Conservation (phyloP, 2,113 vertebrate genomes). For the Hyaena hyaena region DNA sequence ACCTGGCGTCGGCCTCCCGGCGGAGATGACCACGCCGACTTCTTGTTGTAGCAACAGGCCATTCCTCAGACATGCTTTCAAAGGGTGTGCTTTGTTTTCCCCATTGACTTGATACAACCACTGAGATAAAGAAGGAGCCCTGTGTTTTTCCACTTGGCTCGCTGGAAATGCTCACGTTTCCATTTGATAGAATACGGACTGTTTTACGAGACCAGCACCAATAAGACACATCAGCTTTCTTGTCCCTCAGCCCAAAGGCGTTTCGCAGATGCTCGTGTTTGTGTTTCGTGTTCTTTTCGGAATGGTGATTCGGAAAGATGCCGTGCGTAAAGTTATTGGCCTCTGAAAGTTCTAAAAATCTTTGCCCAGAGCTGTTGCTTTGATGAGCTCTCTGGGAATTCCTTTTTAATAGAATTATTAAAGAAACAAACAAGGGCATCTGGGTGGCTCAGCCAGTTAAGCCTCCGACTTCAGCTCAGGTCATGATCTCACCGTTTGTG, state of each 20-base stretch:
- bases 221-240: accelerated
- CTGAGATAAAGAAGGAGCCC: background rate
- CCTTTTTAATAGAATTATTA: background rate
- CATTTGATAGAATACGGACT: accelerated
- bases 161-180: background rate
- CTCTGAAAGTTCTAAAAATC: background rate
- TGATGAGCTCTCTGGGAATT: background rate
- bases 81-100: slow-evolving; percentile 65
- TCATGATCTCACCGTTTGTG: too few relatives aligned
- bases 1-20: background rate
- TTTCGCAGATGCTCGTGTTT: accelerated
- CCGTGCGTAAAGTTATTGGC: accelerated
- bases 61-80: background rate
- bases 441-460: too few relatives aligned
- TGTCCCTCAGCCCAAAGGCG: accelerated
- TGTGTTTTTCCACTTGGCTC: background rate
- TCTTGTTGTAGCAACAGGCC: slow-evolving; percentile 71
- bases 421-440: background rate
- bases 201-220: background rate
- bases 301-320: accelerated
- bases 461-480: too few relatives aligned
- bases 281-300: too few relatives aligned
- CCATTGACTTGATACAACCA: slow-evolving; percentile 46
- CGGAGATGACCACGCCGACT: slow-evolving; percentile 37
- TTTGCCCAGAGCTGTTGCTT: accelerated